Base-by-base conservation (phyloP, 1,140 invertebrate species). In the Leucophenga varia region DNA sequence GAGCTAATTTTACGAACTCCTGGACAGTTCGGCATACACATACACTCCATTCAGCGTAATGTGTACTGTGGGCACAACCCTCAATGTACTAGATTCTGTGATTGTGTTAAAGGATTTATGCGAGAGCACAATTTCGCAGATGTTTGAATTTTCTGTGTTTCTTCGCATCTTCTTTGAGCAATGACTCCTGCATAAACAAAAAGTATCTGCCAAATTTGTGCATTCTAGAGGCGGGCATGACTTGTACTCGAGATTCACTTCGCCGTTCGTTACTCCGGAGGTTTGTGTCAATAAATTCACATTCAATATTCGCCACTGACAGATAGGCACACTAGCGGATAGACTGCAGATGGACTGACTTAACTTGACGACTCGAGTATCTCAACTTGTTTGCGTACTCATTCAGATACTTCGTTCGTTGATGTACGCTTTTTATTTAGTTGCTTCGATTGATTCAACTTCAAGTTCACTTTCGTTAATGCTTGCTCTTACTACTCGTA, bases 81-180 rank as follows among this genome's bases (percentile, higher is more conserved):
- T 63, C 57, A 51, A 46, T 6, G 21, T 22, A 19, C n/a, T 38
- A 47, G 19, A 43, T 28, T 19, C 42, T 16, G 12, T 35, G 4
- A 38, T 56, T 43, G 64, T 67, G 64, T 67, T 60, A 67, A 68
- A 59, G 64, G 64, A 68, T 68, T 68, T 68, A 68, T 69, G 57
- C 57, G 60, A 57, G 64, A 6, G 34, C 12, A 36, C 70, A 69
- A 68, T 69, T 69, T 68, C 57, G 64, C 64, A 68, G 64, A 68
- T 68, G 64, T 68, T 68, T 64, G 58, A 65, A 68, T 68, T 68
- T 68, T 35, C 46, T 35, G 5, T n/a, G 32, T 35, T 16, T 16
- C 6, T n/a, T 6, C 16, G 32, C 32, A n/a, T n/a, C n/a, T n/a
- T n/a, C 32, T n/a, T 35, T 35, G 32, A 6, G 13, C 13, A 25